A percentile compares a stretch with the other conserved stretches of the same genome.
phyloP scores from a whole-genome alignment of 2,888 invertebrate genomes.

The Cantharis flavilabris region DNA sequence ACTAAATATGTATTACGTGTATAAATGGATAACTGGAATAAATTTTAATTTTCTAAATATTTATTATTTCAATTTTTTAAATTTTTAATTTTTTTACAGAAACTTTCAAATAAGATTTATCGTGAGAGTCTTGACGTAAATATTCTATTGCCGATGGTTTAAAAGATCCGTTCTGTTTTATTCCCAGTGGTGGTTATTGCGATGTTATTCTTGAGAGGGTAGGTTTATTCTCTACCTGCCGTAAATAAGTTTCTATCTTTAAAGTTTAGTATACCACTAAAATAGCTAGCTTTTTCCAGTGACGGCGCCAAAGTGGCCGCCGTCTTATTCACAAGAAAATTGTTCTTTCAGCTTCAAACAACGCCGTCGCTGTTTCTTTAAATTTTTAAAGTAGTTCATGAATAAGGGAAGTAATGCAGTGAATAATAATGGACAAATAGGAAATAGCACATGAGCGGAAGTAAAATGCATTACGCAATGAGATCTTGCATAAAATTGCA shows the following conservation, averaged over 20 bases:
- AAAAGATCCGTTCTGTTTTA: not conserved
- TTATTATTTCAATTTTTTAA: not conserved
- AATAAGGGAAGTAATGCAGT: not conserved
- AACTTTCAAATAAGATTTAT: not conserved
- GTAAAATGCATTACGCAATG: conserved; percentile 32
- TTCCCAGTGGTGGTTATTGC: not conserved
- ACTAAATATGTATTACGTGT: too few species aligned
- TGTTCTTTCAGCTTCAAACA: not conserved
- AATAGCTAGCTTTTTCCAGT: not conserved
- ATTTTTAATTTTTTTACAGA: not conserved
- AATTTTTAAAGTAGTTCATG: not conserved
- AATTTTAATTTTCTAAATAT: too few species aligned
- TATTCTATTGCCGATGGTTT: not conserved
- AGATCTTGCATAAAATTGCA: conserved; percentile 33
- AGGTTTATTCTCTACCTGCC: not conserved
- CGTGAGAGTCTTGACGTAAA: not conserved
- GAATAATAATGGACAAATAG: conserved; percentile 1
- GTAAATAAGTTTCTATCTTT: not conserved
- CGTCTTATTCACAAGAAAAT: not conserved
- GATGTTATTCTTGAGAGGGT: not conserved
- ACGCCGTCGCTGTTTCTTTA: not conserved
- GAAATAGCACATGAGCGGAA: conserved; percentile 20
- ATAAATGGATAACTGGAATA: too few species aligned
- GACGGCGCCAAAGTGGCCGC: not conserved
- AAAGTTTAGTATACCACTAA: not conserved